Evolutionary conservation across 2,888 invertebrate species (phyloP).

Genomic region (Ormyrus labotus): DNA sequence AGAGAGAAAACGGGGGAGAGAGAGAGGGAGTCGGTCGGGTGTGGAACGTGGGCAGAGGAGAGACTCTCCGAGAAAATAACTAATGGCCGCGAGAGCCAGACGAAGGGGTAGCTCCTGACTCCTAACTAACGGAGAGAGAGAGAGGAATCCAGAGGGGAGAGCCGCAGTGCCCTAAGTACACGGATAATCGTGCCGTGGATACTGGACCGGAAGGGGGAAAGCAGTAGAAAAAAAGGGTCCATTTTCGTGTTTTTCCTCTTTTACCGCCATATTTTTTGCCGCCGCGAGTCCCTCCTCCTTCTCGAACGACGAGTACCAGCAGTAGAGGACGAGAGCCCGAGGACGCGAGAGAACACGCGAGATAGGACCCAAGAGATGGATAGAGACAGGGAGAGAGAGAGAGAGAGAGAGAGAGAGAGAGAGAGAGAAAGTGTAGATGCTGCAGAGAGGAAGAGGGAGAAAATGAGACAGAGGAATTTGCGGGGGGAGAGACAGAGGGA

Average conservation of each 20-base stretch:
- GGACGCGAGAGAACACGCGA: neutral
- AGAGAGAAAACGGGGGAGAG: neutral
- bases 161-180: slow-evolving; percentile 5
- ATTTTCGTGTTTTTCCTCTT: slow-evolving; percentile 25
- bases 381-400: slow-evolving; percentile 14
- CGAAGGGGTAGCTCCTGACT: neutral
- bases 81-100: no score
- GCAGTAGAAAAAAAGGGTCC: slow-evolving; percentile 20
- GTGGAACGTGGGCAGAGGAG: slow-evolving; percentile 26
- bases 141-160: slow-evolving; percentile 29
- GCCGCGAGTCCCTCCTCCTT: neutral
- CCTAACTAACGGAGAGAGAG: neutral
- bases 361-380: slow-evolving; percentile 1
- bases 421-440: neutral
- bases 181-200: slow-evolving; percentile 24
- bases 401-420: neutral
- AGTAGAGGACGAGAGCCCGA: no score
- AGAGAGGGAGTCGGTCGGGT: slow-evolving; percentile 16
- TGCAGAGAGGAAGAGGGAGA: slow-evolving; percentile 20
- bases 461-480: slow-evolving; percentile 43
- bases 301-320: neutral
- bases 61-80: neutral
- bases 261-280: neutral
- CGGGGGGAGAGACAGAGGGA: slow-evolving; percentile 48
- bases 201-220: slow-evolving; percentile 45